phyloP scores from a whole-genome alignment of 2,888 invertebrate genomes.

The Allacma fusca region DNA sequence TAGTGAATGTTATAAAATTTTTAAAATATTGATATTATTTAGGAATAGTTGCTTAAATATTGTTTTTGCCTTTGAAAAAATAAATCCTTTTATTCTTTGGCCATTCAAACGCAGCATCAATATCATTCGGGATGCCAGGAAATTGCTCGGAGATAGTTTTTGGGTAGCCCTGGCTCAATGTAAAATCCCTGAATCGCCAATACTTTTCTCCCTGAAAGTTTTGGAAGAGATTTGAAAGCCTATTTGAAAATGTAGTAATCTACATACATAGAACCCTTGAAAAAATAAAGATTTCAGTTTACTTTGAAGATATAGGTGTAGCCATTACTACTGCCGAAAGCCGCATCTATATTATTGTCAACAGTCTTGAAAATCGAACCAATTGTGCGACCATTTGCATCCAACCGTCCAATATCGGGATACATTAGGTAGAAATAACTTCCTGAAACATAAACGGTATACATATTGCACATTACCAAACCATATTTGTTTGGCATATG shows the following conservation, averaged over 20 bases:
- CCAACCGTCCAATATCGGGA: slow-evolving; percentile 45
- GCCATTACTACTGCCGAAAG: slow-evolving; percentile 53
- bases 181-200: slow-evolving; percentile 52
- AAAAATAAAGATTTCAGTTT: no score
- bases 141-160: slow-evolving; percentile 52
- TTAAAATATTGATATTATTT: no score
- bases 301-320: slow-evolving; percentile 58
- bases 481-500: no score
- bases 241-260: no score
- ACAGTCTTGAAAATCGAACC: slow-evolving; percentile 51
- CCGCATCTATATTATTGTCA: slow-evolving; percentile 53
- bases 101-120: slow-evolving; percentile 53
- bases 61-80: slow-evolving; percentile 52
- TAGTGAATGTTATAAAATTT: no score
- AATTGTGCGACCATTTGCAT: slow-evolving; percentile 42
- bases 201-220: slow-evolving; percentile 50
- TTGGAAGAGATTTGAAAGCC: no score
- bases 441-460: slow-evolving; percentile 35
- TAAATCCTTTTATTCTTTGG: slow-evolving; percentile 52
- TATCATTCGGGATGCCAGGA: slow-evolving; percentile 54
- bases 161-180: slow-evolving; percentile 52
- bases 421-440: slow-evolving; percentile 50
- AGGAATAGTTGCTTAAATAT: background rate
- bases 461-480: no score
- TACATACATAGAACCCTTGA: no score